Conservation (phyloP, 2,797 vertebrate species). For the Tauraco hartlaubi region DNA sequence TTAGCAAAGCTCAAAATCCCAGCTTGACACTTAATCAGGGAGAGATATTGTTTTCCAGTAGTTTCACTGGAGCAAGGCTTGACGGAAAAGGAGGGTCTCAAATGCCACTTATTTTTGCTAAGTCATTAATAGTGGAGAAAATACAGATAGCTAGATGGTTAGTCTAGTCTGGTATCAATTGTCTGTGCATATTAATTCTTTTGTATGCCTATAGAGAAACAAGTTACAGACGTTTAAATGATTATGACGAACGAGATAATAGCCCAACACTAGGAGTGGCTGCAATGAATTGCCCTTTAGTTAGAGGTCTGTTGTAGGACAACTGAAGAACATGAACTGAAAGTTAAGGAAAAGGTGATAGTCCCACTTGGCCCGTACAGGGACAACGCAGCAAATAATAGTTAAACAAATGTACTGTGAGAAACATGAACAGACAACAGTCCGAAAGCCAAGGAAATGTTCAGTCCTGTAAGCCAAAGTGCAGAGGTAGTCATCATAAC, state of each 20-base stretch:
- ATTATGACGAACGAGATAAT: neutral
- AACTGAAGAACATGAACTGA: neutral
- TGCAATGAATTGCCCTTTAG: conserved; percentile 5
- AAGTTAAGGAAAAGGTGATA: neutral
- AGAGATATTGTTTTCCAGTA: neutral
- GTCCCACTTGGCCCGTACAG: neutral
- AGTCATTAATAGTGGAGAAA: neutral
- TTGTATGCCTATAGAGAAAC: neutral
- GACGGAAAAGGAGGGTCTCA: neutral
- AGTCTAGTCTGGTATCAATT: neutral
- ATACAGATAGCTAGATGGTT: neutral
- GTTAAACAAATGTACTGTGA: neutral
- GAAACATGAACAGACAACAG: neutral
- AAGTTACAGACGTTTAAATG: neutral
- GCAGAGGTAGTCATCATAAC: neutral
- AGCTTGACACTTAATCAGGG: neutral
- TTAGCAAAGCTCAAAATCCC: neutral
- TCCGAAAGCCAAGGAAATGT: neutral
- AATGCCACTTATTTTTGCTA: neutral
- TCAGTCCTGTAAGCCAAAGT: neutral
- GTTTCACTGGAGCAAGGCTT: neutral
- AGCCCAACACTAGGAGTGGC: neutral
- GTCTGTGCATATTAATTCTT: neutral
- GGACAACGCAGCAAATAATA: neutral
- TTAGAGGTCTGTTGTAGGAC: neutral